phyloP scores from a whole-genome alignment of 2,888 invertebrate genomes.

The Leucophenga montana region DNA sequence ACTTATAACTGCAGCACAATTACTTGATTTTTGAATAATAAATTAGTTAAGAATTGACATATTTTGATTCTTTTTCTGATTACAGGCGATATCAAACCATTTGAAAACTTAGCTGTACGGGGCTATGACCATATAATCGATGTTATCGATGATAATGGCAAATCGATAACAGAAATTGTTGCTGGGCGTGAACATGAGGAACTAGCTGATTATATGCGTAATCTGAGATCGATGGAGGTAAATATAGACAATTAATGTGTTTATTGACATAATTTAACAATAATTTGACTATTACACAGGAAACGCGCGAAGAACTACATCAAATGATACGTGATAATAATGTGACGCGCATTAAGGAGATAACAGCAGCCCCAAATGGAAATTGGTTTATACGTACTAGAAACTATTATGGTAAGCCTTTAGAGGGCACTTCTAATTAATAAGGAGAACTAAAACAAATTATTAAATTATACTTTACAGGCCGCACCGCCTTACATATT shows the following conservation, averaged over 20 bases:
- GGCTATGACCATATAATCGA: conserved; percentile 92
- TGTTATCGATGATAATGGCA: conserved; percentile 82
- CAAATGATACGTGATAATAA: conserved; percentile 81
- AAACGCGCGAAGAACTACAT: conserved; percentile 85
- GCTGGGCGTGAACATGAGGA: conserved; percentile 80
- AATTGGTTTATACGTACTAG: conserved; percentile 69
- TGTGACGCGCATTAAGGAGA: conserved; percentile 76
- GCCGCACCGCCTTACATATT: conserved; percentile 87
- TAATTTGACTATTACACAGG: conserved; percentile 73
- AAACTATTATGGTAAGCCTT: conserved; percentile 71
- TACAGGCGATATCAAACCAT: conserved; percentile 78
- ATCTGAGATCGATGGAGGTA: conserved; percentile 85
- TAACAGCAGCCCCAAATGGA: conserved; percentile 73
- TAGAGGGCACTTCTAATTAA: background rate
- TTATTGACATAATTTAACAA: background rate
- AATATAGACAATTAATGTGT: conserved; percentile 23
- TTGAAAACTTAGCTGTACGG: conserved; percentile 78
- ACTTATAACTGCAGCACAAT: no score
- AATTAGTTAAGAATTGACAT: no score
- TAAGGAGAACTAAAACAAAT: background rate
- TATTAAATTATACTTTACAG: conserved; percentile 57
- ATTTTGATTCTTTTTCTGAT: background rate
- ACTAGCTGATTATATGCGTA: conserved; percentile 81
- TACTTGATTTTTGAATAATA: no score
- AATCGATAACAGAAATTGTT: conserved; percentile 81